These are phyloP conservation scores for Gallirallus australis DNA, from an alignment of 2,797 vertebrate species.

Conservation along the genomic window DNA sequence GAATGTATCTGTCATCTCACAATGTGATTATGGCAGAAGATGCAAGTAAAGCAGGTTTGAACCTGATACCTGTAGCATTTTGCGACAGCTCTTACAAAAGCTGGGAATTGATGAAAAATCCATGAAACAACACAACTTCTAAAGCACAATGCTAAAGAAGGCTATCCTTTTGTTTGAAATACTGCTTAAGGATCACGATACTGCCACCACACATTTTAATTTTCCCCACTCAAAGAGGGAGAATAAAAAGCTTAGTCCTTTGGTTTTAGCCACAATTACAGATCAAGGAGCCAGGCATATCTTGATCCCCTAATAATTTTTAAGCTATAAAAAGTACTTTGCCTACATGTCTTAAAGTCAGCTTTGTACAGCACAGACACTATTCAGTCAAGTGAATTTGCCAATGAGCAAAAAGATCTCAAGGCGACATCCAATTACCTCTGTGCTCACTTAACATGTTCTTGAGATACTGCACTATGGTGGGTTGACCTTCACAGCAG, in stretches of 20 bases:
- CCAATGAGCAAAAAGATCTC: not conserved
- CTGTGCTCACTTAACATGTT: not conserved
- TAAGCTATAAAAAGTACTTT: not conserved
- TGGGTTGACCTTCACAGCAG: too few relatives aligned
- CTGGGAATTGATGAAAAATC: not conserved
- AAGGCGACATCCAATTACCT: not conserved
- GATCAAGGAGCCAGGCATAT: not conserved
- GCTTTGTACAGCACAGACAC: not conserved
- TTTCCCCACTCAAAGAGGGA: not conserved
- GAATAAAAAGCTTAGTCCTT: not conserved
- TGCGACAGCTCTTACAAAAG: not conserved
- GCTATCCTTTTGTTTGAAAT: not conserved
- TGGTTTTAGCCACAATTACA: not conserved
- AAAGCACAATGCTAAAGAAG: not conserved
- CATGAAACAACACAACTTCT: not conserved
- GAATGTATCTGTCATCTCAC: not conserved
- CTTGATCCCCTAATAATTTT: not conserved
- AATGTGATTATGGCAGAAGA: conserved; percentile 6
- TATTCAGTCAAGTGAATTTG: not conserved
- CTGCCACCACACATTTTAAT: fast-evolving
- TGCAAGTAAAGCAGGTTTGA: conserved; percentile 27
- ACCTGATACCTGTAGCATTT: not conserved
- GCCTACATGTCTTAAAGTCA: not conserved
- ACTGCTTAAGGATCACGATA: not conserved
- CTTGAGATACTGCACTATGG: not conserved